Conservation (phyloP, 2,888 invertebrate genomes). For the Lithodes maja region DNA sequence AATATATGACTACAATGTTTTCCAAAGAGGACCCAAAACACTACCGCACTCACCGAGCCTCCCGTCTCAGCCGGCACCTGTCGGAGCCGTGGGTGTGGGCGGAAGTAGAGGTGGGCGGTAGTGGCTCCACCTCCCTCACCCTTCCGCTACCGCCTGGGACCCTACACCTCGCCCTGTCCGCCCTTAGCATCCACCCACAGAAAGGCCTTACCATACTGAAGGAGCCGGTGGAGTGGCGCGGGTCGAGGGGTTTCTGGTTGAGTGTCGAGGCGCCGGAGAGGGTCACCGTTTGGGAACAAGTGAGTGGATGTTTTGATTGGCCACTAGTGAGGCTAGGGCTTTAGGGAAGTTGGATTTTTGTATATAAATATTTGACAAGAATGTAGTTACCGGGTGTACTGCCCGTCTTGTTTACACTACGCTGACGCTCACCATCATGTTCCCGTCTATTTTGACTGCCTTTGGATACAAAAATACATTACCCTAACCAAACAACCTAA, state of each 20-base stretch:
- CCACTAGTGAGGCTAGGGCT: neutral
- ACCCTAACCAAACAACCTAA: too few species aligned
- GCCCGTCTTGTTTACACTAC: too few species aligned
- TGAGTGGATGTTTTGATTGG: slow-evolving; percentile 78
- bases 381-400: too few species aligned
- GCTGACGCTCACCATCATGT: too few species aligned
- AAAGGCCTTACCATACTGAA: slow-evolving; percentile 56
- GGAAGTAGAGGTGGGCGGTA: slow-evolving; percentile 55
- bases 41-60: slow-evolving; percentile 52
- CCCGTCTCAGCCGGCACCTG: slow-evolving; percentile 53
- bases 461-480: too few species aligned
- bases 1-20: neutral
- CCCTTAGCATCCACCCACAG: slow-evolving; percentile 64
- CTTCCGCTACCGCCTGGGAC: slow-evolving; percentile 49
- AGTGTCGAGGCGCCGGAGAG: slow-evolving; percentile 64
- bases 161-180: slow-evolving; percentile 57
- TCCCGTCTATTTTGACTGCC: too few species aligned
- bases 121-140: slow-evolving; percentile 40
- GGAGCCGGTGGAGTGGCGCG: slow-evolving; percentile 61
- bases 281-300: slow-evolving; percentile 72
- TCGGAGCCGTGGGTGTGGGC: slow-evolving; percentile 65
- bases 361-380: too few species aligned
- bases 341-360: too few species aligned
- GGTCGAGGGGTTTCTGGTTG: slow-evolving; percentile 58
- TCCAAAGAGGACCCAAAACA: neutral